Conservation (phyloP, 1,140 invertebrate genomes). For the Megathymus violae region DNA sequence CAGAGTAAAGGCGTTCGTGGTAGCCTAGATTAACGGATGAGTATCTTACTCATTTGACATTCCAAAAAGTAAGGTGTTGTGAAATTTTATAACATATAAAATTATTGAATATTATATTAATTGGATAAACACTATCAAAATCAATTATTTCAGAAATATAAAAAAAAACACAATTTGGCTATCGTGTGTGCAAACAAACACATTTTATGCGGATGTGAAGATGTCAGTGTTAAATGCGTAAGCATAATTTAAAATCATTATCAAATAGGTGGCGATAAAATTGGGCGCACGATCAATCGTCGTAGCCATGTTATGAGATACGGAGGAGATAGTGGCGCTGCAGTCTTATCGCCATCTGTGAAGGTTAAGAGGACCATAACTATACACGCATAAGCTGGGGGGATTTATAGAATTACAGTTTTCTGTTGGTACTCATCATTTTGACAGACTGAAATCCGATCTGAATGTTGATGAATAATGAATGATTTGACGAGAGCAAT, state of each 20-base stretch:
- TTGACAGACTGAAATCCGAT: conserved; percentile 31
- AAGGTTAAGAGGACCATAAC: conserved; percentile 58
- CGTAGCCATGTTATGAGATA: conserved; percentile 58
- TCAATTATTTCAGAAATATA: too few species aligned
- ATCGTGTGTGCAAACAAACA: too few species aligned
- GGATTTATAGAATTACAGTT: conserved; percentile 54
- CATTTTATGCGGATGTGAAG: conserved; percentile 34
- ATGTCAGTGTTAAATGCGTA: conserved; percentile 63
- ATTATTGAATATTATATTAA: too few species aligned
- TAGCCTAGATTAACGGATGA: too few species aligned
- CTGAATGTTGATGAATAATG: conserved; percentile 25
- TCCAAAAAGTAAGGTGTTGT: too few species aligned
- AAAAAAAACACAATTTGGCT: too few species aligned
- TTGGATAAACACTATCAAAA: too few species aligned
- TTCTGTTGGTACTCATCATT: conserved; percentile 39
- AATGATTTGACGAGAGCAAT: conserved; percentile 12
- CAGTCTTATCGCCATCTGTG: conserved; percentile 59
- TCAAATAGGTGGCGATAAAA: conserved; percentile 67
- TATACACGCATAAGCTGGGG: conserved; percentile 44
- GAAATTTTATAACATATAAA: too few species aligned
- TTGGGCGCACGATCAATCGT: conserved; percentile 64
- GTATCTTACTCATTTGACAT: too few species aligned
- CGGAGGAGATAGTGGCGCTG: conserved; percentile 58
- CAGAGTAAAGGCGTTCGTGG: too few species aligned
- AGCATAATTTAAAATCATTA: conserved; percentile 75